phyloP scores from a whole-genome alignment of 2,113 vertebrate genomes.

The Atrichornis clamosus region DNA sequence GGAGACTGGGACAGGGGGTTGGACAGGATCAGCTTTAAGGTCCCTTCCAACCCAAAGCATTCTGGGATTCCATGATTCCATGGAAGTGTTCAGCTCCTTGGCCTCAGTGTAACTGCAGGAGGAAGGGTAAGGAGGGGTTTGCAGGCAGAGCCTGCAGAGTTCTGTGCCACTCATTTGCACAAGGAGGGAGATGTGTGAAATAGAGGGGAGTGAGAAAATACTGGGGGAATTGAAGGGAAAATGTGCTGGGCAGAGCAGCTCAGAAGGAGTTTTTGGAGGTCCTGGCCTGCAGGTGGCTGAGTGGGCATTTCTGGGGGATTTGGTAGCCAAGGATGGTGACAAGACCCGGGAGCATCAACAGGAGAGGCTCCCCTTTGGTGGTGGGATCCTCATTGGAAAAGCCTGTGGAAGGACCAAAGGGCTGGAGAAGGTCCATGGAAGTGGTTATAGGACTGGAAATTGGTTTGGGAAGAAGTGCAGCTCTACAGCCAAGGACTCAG shows the following conservation, averaged over 20 bases:
- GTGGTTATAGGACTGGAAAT: neutral
- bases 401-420: neutral
- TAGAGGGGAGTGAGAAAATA: neutral
- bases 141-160: neutral
- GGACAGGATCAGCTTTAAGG: no score
- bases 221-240: neutral
- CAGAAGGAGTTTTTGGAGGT: neutral
- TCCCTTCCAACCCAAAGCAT: neutral
- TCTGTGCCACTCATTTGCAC: accelerated
- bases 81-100: accelerated
- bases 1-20: neutral
- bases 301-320: accelerated
- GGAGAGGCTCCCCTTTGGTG: neutral
- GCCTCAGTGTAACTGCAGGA: accelerated
- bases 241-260: neutral
- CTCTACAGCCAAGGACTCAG: neutral
- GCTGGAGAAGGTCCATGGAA: neutral
- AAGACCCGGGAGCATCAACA: accelerated
- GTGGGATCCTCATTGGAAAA: neutral
- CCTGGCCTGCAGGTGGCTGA: accelerated
- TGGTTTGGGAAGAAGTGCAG: accelerated
- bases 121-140: neutral
- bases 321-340: accelerated
- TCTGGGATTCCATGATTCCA: neutral
- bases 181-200: accelerated